Evolutionary conservation across 2,888 invertebrate genomes (phyloP).

Genomic region (Baronia brevicornis): DNA sequence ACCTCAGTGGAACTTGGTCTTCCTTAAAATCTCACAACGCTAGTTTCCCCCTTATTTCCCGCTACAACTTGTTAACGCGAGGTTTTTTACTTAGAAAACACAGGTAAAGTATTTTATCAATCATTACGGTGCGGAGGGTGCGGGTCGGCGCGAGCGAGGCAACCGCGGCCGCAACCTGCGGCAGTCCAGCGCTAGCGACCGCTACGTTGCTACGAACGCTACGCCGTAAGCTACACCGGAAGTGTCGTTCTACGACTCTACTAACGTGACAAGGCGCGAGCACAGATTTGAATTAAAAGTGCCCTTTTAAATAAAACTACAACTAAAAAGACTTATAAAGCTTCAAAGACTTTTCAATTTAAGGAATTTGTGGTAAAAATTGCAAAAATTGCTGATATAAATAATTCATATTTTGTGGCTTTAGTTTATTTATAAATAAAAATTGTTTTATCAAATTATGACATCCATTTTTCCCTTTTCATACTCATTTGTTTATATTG

Average conservation of each 20-base stretch:
- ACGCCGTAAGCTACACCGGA: constrained; percentile 29
- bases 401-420: too few species aligned
- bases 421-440: too few species aligned
- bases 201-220: too few species aligned
- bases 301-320: constrained; percentile 1
- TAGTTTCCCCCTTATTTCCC: constrained; percentile 20
- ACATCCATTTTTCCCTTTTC: too few species aligned
- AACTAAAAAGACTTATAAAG: not conserved
- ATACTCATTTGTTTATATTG: too few species aligned
- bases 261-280: constrained; percentile 31
- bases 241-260: constrained; percentile 25
- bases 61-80: constrained; percentile 34
- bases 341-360: constrained; percentile 3
- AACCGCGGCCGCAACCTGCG: constrained; percentile 31
- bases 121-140: constrained; percentile 44
- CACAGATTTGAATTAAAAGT: constrained; percentile 15
- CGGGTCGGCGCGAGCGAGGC: constrained; percentile 22
- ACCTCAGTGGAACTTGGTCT: constrained; percentile 10
- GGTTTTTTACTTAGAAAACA: constrained; percentile 45
- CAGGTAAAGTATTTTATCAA: constrained; percentile 67
- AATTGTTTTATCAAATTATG: too few species aligned
- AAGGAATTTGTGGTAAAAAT: not conserved
- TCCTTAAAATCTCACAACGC: too few species aligned
- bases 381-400: too few species aligned
- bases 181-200: constrained; percentile 31